phyloP scores from a whole-genome alignment of 2,797 vertebrate genomes.

The Propithecus perrieri region DNA sequence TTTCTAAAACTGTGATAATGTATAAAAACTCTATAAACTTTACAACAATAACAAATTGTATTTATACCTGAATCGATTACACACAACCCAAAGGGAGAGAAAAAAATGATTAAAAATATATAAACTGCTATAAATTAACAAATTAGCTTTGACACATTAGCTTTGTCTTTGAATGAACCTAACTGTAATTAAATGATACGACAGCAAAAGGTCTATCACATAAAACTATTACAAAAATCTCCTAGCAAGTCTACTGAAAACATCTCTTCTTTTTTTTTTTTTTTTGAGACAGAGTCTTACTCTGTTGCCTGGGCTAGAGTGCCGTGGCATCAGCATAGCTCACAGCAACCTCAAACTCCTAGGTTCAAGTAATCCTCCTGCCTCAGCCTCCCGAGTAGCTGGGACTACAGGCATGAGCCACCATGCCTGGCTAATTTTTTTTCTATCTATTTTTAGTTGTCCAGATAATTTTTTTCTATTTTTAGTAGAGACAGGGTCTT shows the following conservation, averaged over 20 bases:
- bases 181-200: background rate
- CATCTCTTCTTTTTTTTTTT: background rate
- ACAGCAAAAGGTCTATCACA: background rate
- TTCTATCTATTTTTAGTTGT: no score
- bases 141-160: background rate
- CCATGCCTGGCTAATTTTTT: no score
- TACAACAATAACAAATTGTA: background rate
- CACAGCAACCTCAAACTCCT: no score
- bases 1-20: slow-evolving; percentile 2
- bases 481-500: no score
- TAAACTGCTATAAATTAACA: background rate
- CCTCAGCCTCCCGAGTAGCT: no score
- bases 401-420: no score
- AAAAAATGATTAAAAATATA: background rate
- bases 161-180: slow-evolving; percentile 36
- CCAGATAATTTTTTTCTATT: no score
- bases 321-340: no score
- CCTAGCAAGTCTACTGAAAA: background rate
- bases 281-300: no score
- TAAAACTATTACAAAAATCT: slow-evolving; percentile 16
- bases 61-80: background rate
- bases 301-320: no score
- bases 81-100: background rate
- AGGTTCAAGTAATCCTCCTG: no score
- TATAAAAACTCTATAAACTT: background rate